Base-by-base conservation (phyloP, 2,888 invertebrate genomes). In the Tenthredo notha region DNA sequence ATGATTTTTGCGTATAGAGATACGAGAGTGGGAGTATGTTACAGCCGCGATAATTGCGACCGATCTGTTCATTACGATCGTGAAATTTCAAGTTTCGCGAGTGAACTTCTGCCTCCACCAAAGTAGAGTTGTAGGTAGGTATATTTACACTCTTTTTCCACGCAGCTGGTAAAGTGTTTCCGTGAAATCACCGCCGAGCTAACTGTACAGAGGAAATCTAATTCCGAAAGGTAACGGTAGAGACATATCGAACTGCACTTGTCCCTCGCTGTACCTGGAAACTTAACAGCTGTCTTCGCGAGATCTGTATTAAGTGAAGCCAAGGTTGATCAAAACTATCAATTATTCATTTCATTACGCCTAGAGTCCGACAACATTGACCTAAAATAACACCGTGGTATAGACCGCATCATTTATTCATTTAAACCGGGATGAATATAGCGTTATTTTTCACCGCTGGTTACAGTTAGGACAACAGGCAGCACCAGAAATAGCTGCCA, bases 191-290 rank as follows among this genome's bases (percentile, higher is more conserved):
- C 80, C 40, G 40, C 83, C 29, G 47, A 43, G 43, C 67, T 83
- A 83, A 83, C 83, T 83, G 83, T 83, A 83, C 83, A 67, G 83
- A 83, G 67, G 25, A 67, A 83, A 83, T 83, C 83, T 67, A 83
- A 83, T 83, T 83, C 83, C 29, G 83, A 83, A 83, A 83, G 83
- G 61, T 83, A 83, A 83, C 83, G 83, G 83, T 83, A 83, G 83
- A 83, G 83, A 83, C 83, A 83, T 83, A 83, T 83, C 83, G 83
- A 83, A 83, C 83, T 83, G 83, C 83, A 70, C 83, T 83, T 70
- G 83, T 61, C 80, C 58, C 80, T 40, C 40, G 33, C 33, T 54
- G 9, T 80, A 65, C 83, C 47, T 67, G 67, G 80, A 80, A 61
- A 54, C 54, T 77, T 29, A 54, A 77, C 50, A 77, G 29, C 77